These are phyloP conservation scores for Drosophila kurseongensis DNA, from an alignment of 1,140 invertebrate genomes.

Conservation along the genomic window DNA sequence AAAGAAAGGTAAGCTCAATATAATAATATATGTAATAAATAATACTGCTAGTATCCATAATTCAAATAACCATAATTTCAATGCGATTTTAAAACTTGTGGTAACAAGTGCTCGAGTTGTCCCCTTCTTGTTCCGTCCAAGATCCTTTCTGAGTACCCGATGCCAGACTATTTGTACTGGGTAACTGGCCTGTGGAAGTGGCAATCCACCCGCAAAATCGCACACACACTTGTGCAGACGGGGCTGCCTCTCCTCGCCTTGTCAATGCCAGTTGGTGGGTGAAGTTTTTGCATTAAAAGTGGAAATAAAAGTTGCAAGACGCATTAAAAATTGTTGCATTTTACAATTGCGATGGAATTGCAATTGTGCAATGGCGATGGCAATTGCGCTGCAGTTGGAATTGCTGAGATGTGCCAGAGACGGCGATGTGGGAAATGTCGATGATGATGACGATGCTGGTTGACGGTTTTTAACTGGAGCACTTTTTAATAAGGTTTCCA, in stretches of 20 bases:
- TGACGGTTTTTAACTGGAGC: constrained; percentile 11
- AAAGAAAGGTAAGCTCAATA: no score
- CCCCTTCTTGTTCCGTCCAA: neutral
- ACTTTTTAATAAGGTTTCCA: constrained; percentile 66
- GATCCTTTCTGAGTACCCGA: neutral
- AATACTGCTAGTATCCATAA: no score
- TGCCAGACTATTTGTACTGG: constrained; percentile 18
- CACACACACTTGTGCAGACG: constrained; percentile 10
- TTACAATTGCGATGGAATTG: constrained; percentile 61
- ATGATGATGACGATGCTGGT: constrained; percentile 18
- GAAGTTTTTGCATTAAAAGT: constrained; percentile 76
- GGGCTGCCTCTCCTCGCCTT: constrained; percentile 16
- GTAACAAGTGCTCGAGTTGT: no score
- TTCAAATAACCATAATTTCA: no score
- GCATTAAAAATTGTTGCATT: constrained; percentile 83
- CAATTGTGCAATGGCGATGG: constrained; percentile 55
- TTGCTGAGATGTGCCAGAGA: constrained; percentile 45
- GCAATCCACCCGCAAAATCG: constrained; percentile 44
- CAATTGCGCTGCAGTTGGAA: constrained; percentile 62
- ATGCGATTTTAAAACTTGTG: no score
- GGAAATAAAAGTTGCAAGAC: constrained; percentile 76
- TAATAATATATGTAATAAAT: no score
- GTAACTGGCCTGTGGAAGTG: constrained; percentile 23
- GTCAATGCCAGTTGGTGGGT: constrained; percentile 32
- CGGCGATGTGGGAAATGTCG: constrained; percentile 11